phyloP scores from a whole-genome alignment of 2,113 vertebrate species.

The Eolophus roseicapilla region DNA sequence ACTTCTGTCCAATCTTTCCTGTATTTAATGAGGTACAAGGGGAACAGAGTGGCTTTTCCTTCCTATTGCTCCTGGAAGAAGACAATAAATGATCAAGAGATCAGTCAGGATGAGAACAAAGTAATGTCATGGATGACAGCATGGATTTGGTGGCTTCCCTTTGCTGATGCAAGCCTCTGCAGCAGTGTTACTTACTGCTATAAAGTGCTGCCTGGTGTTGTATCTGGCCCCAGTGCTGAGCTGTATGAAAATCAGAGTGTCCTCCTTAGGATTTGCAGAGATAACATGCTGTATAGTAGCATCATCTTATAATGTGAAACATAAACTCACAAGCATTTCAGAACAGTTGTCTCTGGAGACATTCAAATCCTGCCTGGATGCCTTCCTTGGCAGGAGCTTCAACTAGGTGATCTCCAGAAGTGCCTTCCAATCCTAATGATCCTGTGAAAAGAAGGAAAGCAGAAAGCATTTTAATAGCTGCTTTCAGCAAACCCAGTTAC shows the following conservation, averaged over 20 bases:
- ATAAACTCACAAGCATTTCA: background rate
- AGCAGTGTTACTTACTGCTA: background rate
- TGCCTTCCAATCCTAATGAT: background rate
- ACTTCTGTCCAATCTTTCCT: background rate
- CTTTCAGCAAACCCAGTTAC: background rate
- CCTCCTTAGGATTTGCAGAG: background rate
- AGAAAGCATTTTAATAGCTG: background rate
- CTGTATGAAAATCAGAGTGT: background rate
- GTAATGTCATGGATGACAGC: background rate
- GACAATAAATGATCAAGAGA: background rate
- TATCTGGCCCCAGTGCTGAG: background rate
- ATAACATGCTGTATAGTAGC: accelerated
- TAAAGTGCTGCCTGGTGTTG: background rate
- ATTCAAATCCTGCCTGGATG: background rate
- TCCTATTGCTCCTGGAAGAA: background rate
- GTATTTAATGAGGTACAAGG: background rate
- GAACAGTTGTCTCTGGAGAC: background rate
- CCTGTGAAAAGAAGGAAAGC: background rate
- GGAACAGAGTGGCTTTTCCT: background rate
- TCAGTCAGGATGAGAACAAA: background rate
- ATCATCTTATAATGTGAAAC: background rate
- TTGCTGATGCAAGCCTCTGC: background rate
- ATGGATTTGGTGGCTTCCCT: background rate
- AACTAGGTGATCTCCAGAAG: background rate
- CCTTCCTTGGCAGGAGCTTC: background rate